A percentile compares a stretch with the other conserved stretches of the same genome.
Conservation (phyloP, 1,140 invertebrate genomes). For the Psix sp. region DNA sequence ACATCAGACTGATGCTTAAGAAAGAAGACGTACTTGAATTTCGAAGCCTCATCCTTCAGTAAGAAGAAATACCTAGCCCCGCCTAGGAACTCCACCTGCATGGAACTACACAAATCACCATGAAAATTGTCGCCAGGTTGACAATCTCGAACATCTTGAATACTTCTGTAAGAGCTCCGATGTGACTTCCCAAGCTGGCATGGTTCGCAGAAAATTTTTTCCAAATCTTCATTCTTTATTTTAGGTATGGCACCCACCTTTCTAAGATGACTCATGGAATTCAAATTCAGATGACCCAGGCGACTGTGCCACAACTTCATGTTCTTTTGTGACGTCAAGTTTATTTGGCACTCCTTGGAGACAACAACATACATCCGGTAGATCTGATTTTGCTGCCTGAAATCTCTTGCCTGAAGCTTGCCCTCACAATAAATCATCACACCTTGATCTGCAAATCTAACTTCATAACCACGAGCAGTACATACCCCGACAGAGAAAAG, state of each 20-base stretch:
- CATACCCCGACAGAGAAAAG: constrained; percentile 6
- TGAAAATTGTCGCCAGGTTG: constrained; percentile 37
- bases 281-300: neutral
- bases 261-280: neutral
- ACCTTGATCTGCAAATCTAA: neutral
- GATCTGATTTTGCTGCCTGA: constrained; percentile 20
- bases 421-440: neutral
- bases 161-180: neutral
- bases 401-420: constrained; percentile 1
- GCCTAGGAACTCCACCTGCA: constrained; percentile 44
- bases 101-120: constrained; percentile 26
- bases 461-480: constrained; percentile 4
- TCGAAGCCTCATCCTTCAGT: constrained; percentile 24
- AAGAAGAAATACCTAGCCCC: constrained; percentile 55
- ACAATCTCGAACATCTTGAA: neutral
- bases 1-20: constrained; percentile 20
- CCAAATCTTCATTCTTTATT: neutral
- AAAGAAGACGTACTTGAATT: constrained; percentile 22
- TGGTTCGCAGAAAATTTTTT: constrained; percentile 2
- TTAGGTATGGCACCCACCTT: neutral
- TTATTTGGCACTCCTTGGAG: constrained; percentile 7
- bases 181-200: constrained; percentile 8
- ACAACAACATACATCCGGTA: constrained; percentile 25
- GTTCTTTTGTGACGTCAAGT: neutral
- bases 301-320: constrained; percentile 8